These are phyloP conservation scores for Xiphorhynchus erythropygius DNA, from an alignment of 2,797 vertebrate species.

Conservation along the genomic window DNA sequence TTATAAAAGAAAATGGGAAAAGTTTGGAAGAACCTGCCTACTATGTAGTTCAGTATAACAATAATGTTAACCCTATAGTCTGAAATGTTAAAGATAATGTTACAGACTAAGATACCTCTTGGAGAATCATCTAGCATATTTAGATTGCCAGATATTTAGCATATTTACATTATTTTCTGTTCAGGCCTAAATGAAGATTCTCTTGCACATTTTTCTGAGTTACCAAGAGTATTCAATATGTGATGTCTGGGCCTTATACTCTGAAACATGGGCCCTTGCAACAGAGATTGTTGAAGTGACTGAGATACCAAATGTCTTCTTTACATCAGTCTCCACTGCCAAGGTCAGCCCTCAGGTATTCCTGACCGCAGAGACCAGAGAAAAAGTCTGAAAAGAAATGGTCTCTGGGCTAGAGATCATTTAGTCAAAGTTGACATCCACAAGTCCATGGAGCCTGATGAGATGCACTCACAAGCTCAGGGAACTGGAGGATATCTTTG, in stretches of 20 bases:
- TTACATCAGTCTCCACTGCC: not conserved
- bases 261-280: fast-evolving
- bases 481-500: too few relatives aligned
- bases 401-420: too few relatives aligned
- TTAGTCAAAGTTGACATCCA: not conserved
- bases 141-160: not conserved
- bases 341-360: not conserved
- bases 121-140: not conserved
- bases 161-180: not conserved
- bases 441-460: too few relatives aligned
- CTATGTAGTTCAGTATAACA: not conserved
- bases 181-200: not conserved
- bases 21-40: not conserved
- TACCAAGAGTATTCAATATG: not conserved
- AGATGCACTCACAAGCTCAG: not conserved
- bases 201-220: not conserved
- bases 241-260: fast-evolving
- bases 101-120: not conserved
- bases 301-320: not conserved
- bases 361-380: not conserved
- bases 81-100: not conserved
- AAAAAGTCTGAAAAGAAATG: not conserved
- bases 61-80: not conserved
- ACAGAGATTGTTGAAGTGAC: not conserved
- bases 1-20: not conserved